Base-by-base conservation (phyloP, 2,797 vertebrate species). In the Diceros bicornis region DNA sequence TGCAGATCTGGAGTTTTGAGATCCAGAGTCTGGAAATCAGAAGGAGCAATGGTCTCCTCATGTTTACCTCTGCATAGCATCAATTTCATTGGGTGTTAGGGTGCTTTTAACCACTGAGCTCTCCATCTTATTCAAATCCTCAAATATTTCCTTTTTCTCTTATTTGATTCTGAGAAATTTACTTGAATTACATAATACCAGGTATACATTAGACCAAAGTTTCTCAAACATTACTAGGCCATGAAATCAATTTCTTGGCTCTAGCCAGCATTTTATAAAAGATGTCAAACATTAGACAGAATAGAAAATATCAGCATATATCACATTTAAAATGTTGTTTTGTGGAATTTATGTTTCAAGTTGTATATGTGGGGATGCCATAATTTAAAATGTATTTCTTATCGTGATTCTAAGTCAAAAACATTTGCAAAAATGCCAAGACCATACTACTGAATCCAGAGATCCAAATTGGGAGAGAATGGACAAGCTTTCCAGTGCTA, bases 261-360 rank as follows among this genome's bases (percentile, higher is more conserved):
- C 64, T 44, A 64, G 50, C 32, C 27, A 82, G 25, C n/a, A 79
- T 66, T 92, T 96, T 68, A 91, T 88, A 88, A 94, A 88, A 52
- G 32, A 75, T 52, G 29, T 25, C 69, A 34, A 23, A 92, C 32
- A 68, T 55, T 9, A 59, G 57, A 61, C 14, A 87, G 59, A 85
- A 55, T 57, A 8, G 29, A 94, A 86, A 69, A 34, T 64, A 61
- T 7, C 29, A 50, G 41, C 34, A 25, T 14, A 25, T 37, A 50
- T 79, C 69, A 89, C 34, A 44, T 16, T 57, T 78, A 71, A 68
- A 92, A 61, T 29, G 50, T 16, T 78, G 47, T 69, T 86, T 47
- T 23, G 37, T 64, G 17, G 69, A 81, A 72, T 5, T 62, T 69
- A 27, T 68, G 25, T 68, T 95, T 90, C 23, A 16, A 25, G 21